Percentiles rank a stretch among this genome's conserved stretches.
These are phyloP conservation scores for Tenodera sinensis DNA, from an alignment of 2,888 invertebrate genomes.

Conservation along the genomic window DNA sequence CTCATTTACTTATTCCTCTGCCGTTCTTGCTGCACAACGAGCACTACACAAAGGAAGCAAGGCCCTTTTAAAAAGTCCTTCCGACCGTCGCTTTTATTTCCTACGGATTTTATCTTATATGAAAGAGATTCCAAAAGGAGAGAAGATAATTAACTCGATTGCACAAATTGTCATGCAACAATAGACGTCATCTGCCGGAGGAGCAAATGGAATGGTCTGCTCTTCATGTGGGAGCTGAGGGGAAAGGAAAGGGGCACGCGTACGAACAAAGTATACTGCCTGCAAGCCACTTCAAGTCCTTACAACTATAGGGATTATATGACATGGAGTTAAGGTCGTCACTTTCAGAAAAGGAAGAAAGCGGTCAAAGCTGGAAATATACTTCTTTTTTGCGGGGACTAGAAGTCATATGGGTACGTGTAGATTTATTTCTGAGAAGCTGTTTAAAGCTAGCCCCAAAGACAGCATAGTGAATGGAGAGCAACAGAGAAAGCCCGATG, in stretches of 20 bases:
- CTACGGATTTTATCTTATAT: not conserved
- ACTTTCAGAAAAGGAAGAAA: too few relatives aligned
- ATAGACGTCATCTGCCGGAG: not conserved
- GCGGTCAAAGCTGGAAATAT: too few relatives aligned
- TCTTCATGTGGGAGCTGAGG: not conserved
- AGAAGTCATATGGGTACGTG: too few relatives aligned
- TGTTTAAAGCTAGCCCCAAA: too few relatives aligned
- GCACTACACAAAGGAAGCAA: not conserved
- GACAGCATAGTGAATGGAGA: too few relatives aligned
- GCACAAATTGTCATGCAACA: not conserved
- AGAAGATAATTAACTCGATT: conserved; percentile 12
- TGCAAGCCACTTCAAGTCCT: not conserved
- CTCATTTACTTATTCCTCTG: not conserved
- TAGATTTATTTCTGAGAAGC: too few relatives aligned
- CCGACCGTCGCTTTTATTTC: not conserved
- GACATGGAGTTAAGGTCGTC: not conserved
- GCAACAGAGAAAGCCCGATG: too few relatives aligned
- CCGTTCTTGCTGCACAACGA: not conserved
- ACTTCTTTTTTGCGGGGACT: too few relatives aligned
- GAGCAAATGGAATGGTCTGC: not conserved
- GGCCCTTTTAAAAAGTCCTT: not conserved
- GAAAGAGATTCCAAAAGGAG: conserved; percentile 3
- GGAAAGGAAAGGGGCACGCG: not conserved
- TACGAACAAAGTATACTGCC: not conserved
- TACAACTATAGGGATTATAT: too few relatives aligned